Evolutionary conservation across 92 coral and sea anemone genomes (phyloP).

Genomic region (Ricordea florida): DNA sequence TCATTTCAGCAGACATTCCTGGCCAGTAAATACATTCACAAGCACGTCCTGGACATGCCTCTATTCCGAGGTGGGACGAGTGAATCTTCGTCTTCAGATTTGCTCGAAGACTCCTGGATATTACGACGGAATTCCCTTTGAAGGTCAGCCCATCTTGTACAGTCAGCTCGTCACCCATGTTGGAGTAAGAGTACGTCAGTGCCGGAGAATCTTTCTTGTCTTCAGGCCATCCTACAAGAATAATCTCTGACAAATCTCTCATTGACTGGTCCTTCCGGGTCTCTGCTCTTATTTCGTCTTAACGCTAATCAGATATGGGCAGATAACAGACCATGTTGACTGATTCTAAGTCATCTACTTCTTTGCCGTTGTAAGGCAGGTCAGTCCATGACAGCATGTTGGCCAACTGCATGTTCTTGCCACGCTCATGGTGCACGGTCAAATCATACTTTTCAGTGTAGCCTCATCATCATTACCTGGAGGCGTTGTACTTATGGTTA

Average conservation of each 20-base stretch:
- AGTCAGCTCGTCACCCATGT: conserved; percentile 22
- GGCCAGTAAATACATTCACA: conserved; percentile 34
- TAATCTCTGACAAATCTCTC: background rate
- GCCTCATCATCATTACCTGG: too few relatives aligned
- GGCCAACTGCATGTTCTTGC: too few relatives aligned
- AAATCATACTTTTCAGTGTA: too few relatives aligned
- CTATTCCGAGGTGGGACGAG: background rate
- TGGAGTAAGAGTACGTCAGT: conserved; percentile 7
- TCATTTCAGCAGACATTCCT: conserved; percentile 39
- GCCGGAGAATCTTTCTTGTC: background rate
- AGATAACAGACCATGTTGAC: conserved; percentile 14
- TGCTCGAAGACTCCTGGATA: background rate
- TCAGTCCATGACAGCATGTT: too few relatives aligned
- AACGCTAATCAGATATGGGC: background rate
- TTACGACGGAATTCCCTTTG: background rate
- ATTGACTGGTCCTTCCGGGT: conserved; percentile 8
- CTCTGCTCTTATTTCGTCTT: background rate
- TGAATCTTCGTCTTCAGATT: background rate
- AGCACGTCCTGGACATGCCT: conserved; percentile 3
- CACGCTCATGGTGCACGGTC: too few relatives aligned
- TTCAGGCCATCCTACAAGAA: conserved; percentile 28
- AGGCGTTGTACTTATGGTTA: too few relatives aligned
- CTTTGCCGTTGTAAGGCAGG: too few relatives aligned
- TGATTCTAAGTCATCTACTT: background rate
- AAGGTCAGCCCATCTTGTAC: conserved; percentile 27